Base-by-base conservation (phyloP, 2,113 vertebrate species). In the Psittacula cyanocephala region DNA sequence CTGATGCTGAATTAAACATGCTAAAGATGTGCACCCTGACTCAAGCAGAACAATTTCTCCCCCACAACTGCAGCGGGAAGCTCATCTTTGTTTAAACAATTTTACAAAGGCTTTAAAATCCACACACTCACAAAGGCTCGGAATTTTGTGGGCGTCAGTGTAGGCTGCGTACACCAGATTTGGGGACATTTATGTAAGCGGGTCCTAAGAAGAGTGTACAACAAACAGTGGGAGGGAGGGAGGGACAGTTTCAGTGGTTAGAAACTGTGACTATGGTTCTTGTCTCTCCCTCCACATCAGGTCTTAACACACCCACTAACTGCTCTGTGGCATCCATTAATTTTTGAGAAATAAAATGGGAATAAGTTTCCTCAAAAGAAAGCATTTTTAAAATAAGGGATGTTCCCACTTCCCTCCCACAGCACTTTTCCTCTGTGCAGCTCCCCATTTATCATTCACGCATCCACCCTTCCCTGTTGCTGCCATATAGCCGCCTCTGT, bases 1-100 rank as follows among this genome's bases (percentile, higher is more conserved):
- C 14, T 72, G 86, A 76, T 59, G 17, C 65, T 85, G 90, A 96
- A 94, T 92, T 94, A 85, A 96, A 75, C 31, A 85, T 53, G 59
- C 13, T 72, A 70, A 95, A 93, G 77, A 72, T n/a, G 19, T 29
- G 49, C 8, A 2, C 44, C 53, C 62, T 81, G 88, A 81, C 67
- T 87, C 13, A 12, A 62, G 49, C n/a, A 85, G 67, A 93, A 85
- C 39, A 76, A 59, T 72, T 24, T 57, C 17, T 60, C 37, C 59
- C 63, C 24, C 52, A 57, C 33, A 78, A 18, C 39, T 92, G 59
- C 49, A 72, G 46, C 2, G 31, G 85, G 63, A 52, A 89, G 7
- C n/a, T 93, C 44, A 47, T 53, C 53, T 91, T 89, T 89, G 43
- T 91, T 95, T 95, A 94, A 89, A 81, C 47, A 16, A 4, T 70